Conservation (phyloP, 2,113 vertebrate species). For the Lamprologus sp. region DNA sequence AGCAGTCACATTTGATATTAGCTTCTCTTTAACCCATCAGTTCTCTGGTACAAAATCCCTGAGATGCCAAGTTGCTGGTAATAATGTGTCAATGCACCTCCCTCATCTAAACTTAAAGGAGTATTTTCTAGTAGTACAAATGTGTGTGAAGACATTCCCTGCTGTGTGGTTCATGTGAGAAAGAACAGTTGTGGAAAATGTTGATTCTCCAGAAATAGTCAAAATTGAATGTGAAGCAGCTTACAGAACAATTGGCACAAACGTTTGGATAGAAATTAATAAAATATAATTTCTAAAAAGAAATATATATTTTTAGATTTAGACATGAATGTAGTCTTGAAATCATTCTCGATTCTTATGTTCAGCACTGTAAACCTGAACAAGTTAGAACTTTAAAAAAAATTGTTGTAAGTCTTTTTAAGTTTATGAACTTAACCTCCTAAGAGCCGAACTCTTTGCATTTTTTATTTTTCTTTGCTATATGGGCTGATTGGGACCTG, state of each 20-base stretch:
- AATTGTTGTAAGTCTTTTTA: too few species aligned
- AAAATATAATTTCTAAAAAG: background rate
- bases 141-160: background rate
- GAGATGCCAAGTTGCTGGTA: background rate
- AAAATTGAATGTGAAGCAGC: background rate
- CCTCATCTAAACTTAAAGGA: background rate
- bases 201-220: background rate
- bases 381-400: too few species aligned
- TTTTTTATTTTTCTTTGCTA: too few species aligned
- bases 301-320: background rate
- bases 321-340: background rate
- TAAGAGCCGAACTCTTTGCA: too few species aligned
- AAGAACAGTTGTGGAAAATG: background rate
- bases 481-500: too few species aligned
- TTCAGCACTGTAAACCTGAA: background rate
- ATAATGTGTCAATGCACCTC: background rate
- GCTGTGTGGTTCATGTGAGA: background rate
- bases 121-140: background rate
- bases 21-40: background rate
- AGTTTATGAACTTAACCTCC: too few species aligned
- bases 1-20: background rate
- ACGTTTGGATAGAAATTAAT: background rate
- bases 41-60: background rate
- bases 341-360: fast-evolving
- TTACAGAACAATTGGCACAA: background rate